A percentile compares a stretch with the other conserved stretches of the same genome.
phyloP scores from a whole-genome alignment of 2,888 invertebrate species.

The Drosophila cyrtoloma region DNA sequence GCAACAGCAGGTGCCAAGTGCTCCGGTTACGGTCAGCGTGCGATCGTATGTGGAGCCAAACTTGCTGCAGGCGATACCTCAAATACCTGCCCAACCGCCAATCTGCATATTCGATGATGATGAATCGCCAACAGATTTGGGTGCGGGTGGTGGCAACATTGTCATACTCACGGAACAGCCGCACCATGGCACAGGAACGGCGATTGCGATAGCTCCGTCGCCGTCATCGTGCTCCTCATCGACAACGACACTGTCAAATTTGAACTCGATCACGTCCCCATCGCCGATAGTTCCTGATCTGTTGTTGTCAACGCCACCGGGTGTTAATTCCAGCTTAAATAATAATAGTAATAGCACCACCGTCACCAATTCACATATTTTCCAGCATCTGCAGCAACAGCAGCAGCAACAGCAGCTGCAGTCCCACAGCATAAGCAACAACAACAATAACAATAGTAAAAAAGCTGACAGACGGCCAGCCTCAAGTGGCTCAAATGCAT shows the following conservation, averaged over 20 bases:
- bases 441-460: constrained; percentile 50
- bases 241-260: constrained; percentile 82
- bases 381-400: constrained; percentile 48
- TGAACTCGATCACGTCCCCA: constrained; percentile 85
- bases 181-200: constrained; percentile 46
- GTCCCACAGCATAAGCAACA: constrained; percentile 48
- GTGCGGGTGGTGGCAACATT: constrained; percentile 65
- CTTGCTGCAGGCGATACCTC: constrained; percentile 84
- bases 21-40: constrained; percentile 69
- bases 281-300: constrained; percentile 85
- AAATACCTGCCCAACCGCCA: constrained; percentile 84
- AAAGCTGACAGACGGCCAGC: constrained; percentile 63
- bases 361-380: constrained; percentile 54
- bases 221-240: constrained; percentile 77
- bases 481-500: constrained; percentile 51
- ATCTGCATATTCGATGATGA: constrained; percentile 85
- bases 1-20: constrained; percentile 32
- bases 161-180: constrained; percentile 74
- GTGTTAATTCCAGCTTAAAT: constrained; percentile 71
- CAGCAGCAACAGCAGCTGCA: constrained; percentile 50
- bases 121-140: constrained; percentile 82
- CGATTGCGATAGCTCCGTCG: constrained; percentile 67
- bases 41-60: constrained; percentile 82
- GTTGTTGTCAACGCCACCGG: constrained; percentile 83
- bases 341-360: constrained; percentile 56